phyloP scores from a whole-genome alignment of 2,113 vertebrate species.

The Chamaetylas fuelleborni region DNA sequence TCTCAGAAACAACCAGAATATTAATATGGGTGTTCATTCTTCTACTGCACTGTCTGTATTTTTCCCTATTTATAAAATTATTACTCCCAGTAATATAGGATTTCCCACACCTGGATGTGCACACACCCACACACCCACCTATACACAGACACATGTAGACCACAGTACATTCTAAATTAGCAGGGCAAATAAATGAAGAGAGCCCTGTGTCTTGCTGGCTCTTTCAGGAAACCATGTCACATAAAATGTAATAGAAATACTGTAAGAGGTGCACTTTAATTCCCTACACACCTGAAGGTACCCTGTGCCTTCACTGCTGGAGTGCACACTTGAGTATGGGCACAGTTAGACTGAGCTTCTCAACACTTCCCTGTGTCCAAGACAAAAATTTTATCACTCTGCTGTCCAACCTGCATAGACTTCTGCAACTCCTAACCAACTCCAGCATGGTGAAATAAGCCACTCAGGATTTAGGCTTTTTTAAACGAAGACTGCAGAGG shows the following conservation, averaged over 20 bases:
- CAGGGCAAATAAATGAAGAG: neutral
- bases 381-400: neutral
- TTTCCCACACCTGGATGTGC: neutral
- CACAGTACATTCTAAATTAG: neutral
- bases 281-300: neutral
- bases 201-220: neutral
- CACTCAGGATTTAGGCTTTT: neutral
- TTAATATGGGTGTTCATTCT: neutral
- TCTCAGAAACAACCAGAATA: neutral
- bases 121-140: neutral
- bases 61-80: neutral
- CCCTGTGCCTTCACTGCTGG: neutral
- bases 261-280: neutral
- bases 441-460: rapidly evolving
- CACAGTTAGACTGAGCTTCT: neutral
- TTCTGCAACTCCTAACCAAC: neutral
- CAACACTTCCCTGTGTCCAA: neutral
- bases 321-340: neutral
- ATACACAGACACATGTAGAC: neutral
- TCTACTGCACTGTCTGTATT: neutral
- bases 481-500: neutral
- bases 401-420: neutral
- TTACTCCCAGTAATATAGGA: neutral
- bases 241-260: neutral
- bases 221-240: neutral